phyloP scores from a whole-genome alignment of 2,113 vertebrate genomes.

The Muscicapa adusta region DNA sequence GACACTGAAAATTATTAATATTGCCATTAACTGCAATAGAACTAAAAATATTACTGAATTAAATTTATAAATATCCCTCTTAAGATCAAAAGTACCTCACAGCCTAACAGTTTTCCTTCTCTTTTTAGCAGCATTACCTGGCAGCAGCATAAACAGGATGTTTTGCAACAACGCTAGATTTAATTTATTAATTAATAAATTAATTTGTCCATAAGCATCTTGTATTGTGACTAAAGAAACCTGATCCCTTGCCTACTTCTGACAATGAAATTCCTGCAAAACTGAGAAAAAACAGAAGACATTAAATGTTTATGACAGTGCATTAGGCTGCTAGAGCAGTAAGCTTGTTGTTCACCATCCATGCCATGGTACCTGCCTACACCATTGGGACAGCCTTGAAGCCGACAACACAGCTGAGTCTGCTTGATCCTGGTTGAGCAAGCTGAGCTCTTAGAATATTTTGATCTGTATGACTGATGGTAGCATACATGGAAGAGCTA shows the following conservation, averaged over 20 bases:
- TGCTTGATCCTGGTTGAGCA: neutral
- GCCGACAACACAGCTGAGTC: neutral
- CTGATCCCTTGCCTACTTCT: neutral
- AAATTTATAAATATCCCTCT: neutral
- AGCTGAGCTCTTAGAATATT: neutral
- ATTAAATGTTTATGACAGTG: neutral
- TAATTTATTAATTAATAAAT: neutral
- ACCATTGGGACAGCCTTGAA: neutral
- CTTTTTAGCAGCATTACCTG: neutral
- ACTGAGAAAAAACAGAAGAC: neutral
- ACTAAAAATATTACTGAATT: neutral
- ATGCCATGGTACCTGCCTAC: accelerated
- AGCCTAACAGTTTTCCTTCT: neutral
- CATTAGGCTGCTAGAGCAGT: neutral
- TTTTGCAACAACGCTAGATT: neutral
- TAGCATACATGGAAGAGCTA: neutral
- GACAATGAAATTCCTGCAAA: neutral
- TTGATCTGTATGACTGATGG: neutral
- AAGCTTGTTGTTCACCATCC: neutral
- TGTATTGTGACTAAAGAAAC: neutral
- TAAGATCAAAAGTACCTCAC: neutral
- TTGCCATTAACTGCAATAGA: neutral
- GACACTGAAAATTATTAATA: neutral
- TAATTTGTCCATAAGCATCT: neutral
- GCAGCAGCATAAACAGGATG: neutral